These are phyloP conservation scores for Salticus scenicus DNA, from an alignment of 2,888 invertebrate genomes.

Conservation along the genomic window DNA sequence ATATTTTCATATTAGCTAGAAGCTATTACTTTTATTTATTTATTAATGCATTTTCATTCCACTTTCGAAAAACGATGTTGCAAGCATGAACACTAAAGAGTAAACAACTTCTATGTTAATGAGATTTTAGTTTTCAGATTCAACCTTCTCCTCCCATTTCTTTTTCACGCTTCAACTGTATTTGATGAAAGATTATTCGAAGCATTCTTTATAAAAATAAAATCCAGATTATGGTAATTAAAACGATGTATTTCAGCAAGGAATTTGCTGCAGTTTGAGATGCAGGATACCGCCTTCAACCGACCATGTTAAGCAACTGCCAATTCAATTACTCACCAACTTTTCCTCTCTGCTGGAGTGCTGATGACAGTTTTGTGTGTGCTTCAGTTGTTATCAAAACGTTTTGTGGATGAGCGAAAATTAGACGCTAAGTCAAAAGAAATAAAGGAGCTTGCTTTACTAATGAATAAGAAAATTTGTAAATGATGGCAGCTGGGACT, in stretches of 20 bases:
- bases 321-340: neutral
- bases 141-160: neutral
- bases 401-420: neutral
- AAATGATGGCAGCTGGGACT: too few relatives aligned
- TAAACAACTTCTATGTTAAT: neutral
- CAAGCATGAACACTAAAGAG: too few relatives aligned
- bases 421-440: neutral
- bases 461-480: neutral
- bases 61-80: too few relatives aligned
- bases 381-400: constrained; percentile 2
- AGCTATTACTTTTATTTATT: too few relatives aligned
- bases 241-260: neutral
- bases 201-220: neutral
- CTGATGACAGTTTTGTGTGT: neutral
- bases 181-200: neutral
- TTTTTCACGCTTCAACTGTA: neutral
- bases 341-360: neutral
- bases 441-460: neutral
- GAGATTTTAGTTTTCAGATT: neutral
- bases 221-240: constrained; percentile 5
- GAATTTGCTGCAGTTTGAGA: neutral
- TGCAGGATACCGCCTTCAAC: neutral
- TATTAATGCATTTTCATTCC: too few relatives aligned
- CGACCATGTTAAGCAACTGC: neutral
- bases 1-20: too few relatives aligned